Base-by-base conservation (phyloP, 2,888 invertebrate species). In the Trachelus stipa region DNA sequence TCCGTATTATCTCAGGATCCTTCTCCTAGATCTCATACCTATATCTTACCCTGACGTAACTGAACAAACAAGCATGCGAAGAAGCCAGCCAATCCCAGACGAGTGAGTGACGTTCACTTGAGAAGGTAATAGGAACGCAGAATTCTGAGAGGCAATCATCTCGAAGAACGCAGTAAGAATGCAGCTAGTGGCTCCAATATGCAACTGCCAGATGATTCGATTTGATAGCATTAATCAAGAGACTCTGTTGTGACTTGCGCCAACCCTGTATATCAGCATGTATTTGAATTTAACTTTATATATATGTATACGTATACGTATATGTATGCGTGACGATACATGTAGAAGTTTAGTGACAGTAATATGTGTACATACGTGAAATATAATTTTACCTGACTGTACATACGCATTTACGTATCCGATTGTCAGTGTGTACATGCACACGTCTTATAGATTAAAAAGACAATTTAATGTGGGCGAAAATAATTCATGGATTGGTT, bases 221-320 rank as follows among this genome's bases (percentile, higher is more conserved):
- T 82, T 81, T 80, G 80, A 83, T 77, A 80, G 77, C 81, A 82
- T 82, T 84, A 84, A 85, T 85, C 84, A 83, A 78, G 74, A 79
- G 56, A 56, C 56, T 56, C 56, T 4, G 56, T 56, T 56, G 56
- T 56, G 56, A 56, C 56, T 56, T 56, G 23, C 56, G 23, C 56
- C 56, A 56, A 56, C 56, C 15, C 56, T 23, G 23, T 23, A 6
- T 23, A 56, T 23, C 23, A 1, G 23, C 23, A 56, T 23, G 2
- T 9, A 15, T 56, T 2, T 9, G 6, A 40, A 56, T 56, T 23
- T 56, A 56, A 23, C 23, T 56, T 2, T 56, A 23, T 56, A 23
- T 23, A 56, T 9, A 23, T 35, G 4, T 15, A 56, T 56, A 56
- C 9, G 15, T 15, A 40, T 15, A 40, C 4, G 31, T 31, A 31